phyloP scores from a whole-genome alignment of 1,140 invertebrate genomes.

The Colletes latitarsis region DNA sequence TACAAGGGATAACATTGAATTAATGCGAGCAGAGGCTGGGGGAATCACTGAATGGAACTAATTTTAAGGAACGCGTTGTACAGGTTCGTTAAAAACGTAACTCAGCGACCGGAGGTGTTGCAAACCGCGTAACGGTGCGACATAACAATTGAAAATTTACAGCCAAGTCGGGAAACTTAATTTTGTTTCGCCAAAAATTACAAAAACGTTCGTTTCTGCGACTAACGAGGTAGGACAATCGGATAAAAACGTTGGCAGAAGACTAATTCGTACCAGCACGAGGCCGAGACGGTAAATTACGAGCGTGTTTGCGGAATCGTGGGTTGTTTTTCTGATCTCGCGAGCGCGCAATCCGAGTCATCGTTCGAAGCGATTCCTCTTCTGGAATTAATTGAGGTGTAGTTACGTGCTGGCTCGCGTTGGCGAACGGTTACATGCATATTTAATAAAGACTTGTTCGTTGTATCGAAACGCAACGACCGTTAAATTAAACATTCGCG shows the following conservation, averaged over 20 bases:
- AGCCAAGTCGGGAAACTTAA: too few relatives aligned
- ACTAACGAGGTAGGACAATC: too few relatives aligned
- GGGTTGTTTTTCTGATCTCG: slow-evolving; percentile 24
- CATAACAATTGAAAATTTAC: slow-evolving; percentile 6
- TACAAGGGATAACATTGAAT: neutral
- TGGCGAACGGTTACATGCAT: slow-evolving; percentile 19
- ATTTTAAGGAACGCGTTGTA: slow-evolving; percentile 24
- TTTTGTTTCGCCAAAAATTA: too few relatives aligned
- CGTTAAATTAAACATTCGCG: neutral
- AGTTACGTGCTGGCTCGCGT: slow-evolving; percentile 30
- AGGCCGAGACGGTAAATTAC: slow-evolving; percentile 2
- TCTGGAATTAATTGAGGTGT: slow-evolving; percentile 17
- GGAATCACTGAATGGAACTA: slow-evolving; percentile 21
- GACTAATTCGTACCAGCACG: slow-evolving; percentile 7
- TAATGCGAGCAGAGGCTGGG: neutral
- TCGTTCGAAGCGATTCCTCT: slow-evolving; percentile 9
- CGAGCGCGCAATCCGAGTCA: slow-evolving; percentile 3
- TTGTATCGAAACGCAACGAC: neutral
- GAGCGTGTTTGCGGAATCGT: neutral
- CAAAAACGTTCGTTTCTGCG: too few relatives aligned
- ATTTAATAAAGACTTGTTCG: slow-evolving; percentile 27
- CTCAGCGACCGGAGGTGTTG: neutral
- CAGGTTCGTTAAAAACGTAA: slow-evolving; percentile 18
- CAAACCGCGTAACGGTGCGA: slow-evolving; percentile 31
- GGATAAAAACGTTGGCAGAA: neutral